Conservation (phyloP, 2,888 invertebrate genomes). For the Aphodius sticticus region DNA sequence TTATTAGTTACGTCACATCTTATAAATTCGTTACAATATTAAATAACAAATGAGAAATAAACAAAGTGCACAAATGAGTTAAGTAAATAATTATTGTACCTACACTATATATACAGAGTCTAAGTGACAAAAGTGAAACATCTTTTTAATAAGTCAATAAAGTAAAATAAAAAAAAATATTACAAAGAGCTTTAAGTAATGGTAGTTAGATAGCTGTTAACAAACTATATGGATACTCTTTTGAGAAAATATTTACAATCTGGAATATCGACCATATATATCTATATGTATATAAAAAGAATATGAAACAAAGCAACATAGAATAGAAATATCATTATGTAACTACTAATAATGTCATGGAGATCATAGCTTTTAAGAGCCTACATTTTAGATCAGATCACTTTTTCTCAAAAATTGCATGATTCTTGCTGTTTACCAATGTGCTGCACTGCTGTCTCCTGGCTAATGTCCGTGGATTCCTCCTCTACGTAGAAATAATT, state of each 20-base stretch:
- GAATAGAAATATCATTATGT: slow-evolving; percentile 29
- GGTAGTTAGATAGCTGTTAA: slow-evolving; percentile 32
- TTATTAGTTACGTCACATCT: not conserved
- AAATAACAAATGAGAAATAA: slow-evolving; percentile 54
- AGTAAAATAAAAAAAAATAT: not conserved
- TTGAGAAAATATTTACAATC: slow-evolving; percentile 38
- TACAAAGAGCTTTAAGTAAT: slow-evolving; percentile 13
- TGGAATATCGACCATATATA: slow-evolving; percentile 29
- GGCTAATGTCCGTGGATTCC: slow-evolving; percentile 24
- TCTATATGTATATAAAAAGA: slow-evolving; percentile 31
- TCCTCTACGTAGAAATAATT: slow-evolving; percentile 40
- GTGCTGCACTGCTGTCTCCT: slow-evolving; percentile 19
- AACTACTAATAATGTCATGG: slow-evolving; percentile 51
- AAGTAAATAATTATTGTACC: slow-evolving; percentile 24
- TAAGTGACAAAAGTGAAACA: not conserved
- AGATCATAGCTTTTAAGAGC: slow-evolving; percentile 50
- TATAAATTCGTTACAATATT: slow-evolving; percentile 45
- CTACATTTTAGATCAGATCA: slow-evolving; percentile 39
- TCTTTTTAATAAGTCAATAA: slow-evolving; percentile 18
- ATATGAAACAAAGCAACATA: slow-evolving; percentile 36
- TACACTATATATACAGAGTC: slow-evolving; percentile 14
- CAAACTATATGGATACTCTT: slow-evolving; percentile 35
- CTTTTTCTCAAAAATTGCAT: slow-evolving; percentile 22
- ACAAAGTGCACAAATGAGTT: slow-evolving; percentile 49
- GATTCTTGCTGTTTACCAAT: slow-evolving; percentile 16